phyloP scores from a whole-genome alignment of 2,888 invertebrate species.

The Crossocerus cetratus region DNA sequence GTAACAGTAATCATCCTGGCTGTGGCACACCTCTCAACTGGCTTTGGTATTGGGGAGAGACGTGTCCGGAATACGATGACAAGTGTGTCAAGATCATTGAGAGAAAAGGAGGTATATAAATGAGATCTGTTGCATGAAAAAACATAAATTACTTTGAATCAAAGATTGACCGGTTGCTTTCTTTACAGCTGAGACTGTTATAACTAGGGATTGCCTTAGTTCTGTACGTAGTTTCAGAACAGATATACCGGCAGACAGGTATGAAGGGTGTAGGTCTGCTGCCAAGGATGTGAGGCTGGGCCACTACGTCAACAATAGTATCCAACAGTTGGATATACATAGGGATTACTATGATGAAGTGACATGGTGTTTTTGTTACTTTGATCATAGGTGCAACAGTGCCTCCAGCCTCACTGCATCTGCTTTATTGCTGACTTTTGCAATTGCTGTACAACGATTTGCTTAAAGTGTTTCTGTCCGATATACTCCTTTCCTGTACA shows the following conservation, averaged over 20 bases:
- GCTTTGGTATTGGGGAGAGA: conserved; percentile 86
- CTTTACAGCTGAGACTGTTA: conserved; percentile 84
- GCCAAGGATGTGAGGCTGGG: conserved; percentile 88
- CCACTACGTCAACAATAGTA: conserved; percentile 92
- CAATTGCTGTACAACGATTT: conserved; percentile 27
- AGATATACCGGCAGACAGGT: conserved; percentile 94
- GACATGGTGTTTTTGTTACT: conserved; percentile 93
- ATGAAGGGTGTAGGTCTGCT: conserved; percentile 92
- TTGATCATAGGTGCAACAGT: conserved; percentile 92
- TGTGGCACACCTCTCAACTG: conserved; percentile 92
- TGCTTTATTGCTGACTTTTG: conserved; percentile 35
- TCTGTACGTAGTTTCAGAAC: conserved; percentile 86
- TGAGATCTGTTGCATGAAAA: not conserved
- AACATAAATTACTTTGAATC: too few species aligned
- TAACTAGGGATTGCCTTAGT: conserved; percentile 92
- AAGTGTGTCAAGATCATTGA: conserved; percentile 94
- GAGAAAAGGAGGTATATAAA: conserved; percentile 85
- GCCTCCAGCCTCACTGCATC: conserved; percentile 73
- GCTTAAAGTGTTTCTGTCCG: too few species aligned
- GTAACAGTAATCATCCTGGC: conserved; percentile 92
- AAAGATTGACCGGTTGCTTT: too few species aligned
- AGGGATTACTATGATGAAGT: conserved; percentile 90
- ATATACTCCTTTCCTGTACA: not conserved
- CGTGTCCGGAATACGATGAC: conserved; percentile 90
- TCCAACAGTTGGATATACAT: conserved; percentile 90